Evolutionary conservation across 2,113 vertebrate species (phyloP).

Genomic region (Taurulus bubalis): DNA sequence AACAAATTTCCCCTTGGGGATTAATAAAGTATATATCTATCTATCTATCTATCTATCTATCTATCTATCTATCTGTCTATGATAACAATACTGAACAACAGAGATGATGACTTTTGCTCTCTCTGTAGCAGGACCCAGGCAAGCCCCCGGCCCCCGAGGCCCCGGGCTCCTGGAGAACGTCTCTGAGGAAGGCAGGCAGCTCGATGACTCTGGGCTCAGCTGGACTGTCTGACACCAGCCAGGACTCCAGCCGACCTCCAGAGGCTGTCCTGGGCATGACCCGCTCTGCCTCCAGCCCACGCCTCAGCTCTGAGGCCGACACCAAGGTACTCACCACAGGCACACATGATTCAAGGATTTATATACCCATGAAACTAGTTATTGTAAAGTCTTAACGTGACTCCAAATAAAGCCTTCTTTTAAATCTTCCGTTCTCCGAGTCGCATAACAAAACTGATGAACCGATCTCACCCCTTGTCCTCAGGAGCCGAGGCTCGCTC

Average conservation of each 20-base stretch:
- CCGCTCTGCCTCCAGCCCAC: slow-evolving; percentile 86
- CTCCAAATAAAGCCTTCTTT: slow-evolving; percentile 44
- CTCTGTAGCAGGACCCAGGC: slow-evolving; percentile 66
- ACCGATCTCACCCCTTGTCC: slow-evolving; percentile 7
- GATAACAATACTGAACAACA: background rate
- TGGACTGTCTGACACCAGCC: slow-evolving; percentile 71
- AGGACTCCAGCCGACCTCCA: slow-evolving; percentile 67
- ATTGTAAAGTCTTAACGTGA: background rate
- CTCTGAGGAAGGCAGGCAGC: slow-evolving; percentile 84
- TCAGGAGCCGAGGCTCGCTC: slow-evolving; percentile 84
- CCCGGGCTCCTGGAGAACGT: slow-evolving; percentile 84
- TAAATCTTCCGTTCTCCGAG: slow-evolving; percentile 1
- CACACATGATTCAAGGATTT: slow-evolving; percentile 19
- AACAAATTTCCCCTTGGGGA: too few species aligned
- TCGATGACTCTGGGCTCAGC: slow-evolving; percentile 81
- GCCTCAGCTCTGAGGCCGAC: slow-evolving; percentile 83
- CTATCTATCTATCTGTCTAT: too few species aligned
- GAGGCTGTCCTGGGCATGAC: slow-evolving; percentile 78
- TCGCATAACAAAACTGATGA: slow-evolving; percentile 29
- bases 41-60: too few species aligned
- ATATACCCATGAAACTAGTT: background rate
- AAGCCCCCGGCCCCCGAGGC: slow-evolving; percentile 74
- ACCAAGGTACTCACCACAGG: slow-evolving; percentile 72
- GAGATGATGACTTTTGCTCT: background rate
- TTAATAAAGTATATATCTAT: too few species aligned